Conservation (phyloP, 2,888 invertebrate species). For the Girardia tigrina region DNA sequence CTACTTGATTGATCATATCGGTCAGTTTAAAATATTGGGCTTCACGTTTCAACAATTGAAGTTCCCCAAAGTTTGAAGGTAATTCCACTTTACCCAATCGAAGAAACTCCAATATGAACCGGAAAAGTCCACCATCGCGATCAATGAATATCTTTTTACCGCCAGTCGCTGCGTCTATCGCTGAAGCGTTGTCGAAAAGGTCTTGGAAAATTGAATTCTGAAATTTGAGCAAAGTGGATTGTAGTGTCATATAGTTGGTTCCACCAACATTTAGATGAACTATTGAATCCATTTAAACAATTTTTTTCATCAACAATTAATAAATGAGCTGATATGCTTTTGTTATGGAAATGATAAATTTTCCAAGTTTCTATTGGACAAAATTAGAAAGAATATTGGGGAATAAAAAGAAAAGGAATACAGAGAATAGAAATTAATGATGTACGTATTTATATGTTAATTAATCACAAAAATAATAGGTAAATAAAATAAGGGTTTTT, state of each 20-base stretch:
- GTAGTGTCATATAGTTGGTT: background rate
- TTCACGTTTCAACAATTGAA: conserved; percentile 53
- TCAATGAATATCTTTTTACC: background rate
- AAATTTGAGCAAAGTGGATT: background rate
- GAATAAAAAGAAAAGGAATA: background rate
- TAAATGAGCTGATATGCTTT: conserved; percentile 12
- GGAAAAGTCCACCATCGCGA: background rate
- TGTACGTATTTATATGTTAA: no score
- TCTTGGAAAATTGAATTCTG: background rate
- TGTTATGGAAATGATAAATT: background rate
- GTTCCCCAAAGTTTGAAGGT: conserved; percentile 77
- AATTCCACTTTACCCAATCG: conserved; percentile 47
- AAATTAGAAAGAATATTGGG: background rate
- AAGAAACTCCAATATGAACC: conserved; percentile 1
- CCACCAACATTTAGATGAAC: conserved; percentile 9
- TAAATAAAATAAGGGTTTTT: no score
- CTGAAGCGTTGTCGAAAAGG: background rate
- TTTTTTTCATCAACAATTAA: background rate
- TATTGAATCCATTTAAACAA: background rate
- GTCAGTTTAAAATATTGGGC: conserved; percentile 42
- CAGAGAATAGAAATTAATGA: no score
- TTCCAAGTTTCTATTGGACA: background rate
- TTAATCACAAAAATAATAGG: no score
- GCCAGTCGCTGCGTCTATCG: background rate
- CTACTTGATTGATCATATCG: conserved; percentile 24